Conservation (phyloP, 92 coral and sea anemone species). For the Zoanthus sociatus region DNA sequence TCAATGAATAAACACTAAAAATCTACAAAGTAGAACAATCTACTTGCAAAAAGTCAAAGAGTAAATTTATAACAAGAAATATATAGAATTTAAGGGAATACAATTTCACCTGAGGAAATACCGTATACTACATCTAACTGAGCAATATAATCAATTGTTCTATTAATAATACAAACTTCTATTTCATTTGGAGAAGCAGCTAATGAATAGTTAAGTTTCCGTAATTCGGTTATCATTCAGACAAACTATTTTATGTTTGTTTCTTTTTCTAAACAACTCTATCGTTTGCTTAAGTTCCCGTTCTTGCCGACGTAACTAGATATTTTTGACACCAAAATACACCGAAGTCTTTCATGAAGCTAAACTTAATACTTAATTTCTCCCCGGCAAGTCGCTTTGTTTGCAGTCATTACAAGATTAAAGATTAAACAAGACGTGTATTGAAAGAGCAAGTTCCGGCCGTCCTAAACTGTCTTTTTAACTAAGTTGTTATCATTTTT, state of each 20-base stretch:
- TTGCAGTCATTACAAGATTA: slow-evolving; percentile 9
- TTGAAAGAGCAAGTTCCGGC: neutral
- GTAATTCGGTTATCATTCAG: slow-evolving; percentile 3
- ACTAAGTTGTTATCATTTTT: neutral
- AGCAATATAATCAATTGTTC: no score
- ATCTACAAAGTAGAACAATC: no score
- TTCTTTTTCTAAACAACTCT: neutral
- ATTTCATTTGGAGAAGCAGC: neutral
- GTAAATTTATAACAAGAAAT: no score
- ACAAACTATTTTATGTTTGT: neutral
- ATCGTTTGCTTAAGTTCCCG: neutral
- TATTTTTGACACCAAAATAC: slow-evolving; percentile 14
- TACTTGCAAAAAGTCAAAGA: no score
- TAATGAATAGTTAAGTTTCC: slow-evolving; percentile 9
- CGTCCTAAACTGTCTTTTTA: neutral
- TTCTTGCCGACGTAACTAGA: slow-evolving; percentile 29
- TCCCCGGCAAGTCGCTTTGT: neutral
- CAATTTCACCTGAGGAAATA: no score
- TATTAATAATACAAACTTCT: neutral
- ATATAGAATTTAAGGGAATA: no score
- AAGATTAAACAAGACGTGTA: neutral
- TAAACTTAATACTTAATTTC: slow-evolving; percentile 22
- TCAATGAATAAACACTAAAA: no score
- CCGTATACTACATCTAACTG: no score
- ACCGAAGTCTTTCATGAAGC: slow-evolving; percentile 32